A percentile compares a stretch with the other conserved stretches of the same genome.
These are phyloP conservation scores for Leptinotarsa haldemani DNA, from an alignment of 2,888 invertebrate species.

Conservation along the genomic window DNA sequence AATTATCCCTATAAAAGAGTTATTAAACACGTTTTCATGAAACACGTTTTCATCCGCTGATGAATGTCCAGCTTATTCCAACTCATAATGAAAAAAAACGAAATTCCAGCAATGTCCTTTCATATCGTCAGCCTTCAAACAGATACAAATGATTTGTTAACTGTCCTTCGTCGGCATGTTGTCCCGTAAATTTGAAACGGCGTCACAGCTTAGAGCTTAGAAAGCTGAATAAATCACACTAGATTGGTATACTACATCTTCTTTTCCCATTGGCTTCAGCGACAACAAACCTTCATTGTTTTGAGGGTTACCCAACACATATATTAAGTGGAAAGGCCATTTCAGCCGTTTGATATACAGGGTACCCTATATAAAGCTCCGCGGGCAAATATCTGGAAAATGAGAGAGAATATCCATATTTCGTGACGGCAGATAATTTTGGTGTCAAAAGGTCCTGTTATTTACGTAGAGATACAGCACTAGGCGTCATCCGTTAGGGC, in stretches of 20 bases:
- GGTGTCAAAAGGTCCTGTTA: too few species aligned
- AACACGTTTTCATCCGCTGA: too few species aligned
- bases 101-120: background rate
- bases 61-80: background rate
- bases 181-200: background rate
- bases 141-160: slow-evolving; percentile 1
- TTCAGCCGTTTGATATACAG: background rate
- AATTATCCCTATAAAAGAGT: too few species aligned
- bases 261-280: background rate
- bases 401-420: too few species aligned
- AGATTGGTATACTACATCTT: background rate
- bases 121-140: background rate
- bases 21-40: too few species aligned
- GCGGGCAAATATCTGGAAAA: too few species aligned
- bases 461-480: too few species aligned
- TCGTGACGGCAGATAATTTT: too few species aligned
- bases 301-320: background rate
- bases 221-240: background rate
- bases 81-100: background rate
- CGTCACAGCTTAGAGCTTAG: background rate
- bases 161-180: background rate
- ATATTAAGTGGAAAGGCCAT: background rate
- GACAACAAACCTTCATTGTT: background rate
- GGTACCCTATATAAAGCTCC: too few species aligned
- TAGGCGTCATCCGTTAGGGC: too few species aligned